These are phyloP conservation scores for Oreochromis aureus DNA, from an alignment of 2,113 vertebrate genomes.

Conservation along the genomic window DNA sequence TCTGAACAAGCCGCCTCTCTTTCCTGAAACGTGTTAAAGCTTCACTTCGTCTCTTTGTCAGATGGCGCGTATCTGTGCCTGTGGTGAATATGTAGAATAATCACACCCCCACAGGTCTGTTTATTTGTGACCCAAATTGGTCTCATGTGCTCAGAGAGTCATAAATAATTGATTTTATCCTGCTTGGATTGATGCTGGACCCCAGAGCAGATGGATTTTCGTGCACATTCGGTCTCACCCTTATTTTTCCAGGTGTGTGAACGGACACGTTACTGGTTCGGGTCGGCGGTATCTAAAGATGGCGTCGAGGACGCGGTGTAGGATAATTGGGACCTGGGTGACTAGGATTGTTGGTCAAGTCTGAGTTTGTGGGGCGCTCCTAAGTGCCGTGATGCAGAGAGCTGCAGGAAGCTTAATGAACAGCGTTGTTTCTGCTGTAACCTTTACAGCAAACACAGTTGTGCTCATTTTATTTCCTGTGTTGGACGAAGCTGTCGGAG, in stretches of 20 bases:
- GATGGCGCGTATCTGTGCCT: not conserved
- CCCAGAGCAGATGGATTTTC: not conserved
- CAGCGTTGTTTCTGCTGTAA: not conserved
- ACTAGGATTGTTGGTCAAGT: not conserved
- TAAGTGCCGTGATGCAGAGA: not conserved
- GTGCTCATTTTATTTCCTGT: not conserved
- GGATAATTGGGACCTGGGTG: not conserved
- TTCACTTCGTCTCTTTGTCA: not conserved
- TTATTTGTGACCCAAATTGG: not conserved
- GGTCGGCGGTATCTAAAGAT: not conserved
- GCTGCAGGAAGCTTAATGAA: not conserved
- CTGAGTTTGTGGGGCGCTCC: not conserved
- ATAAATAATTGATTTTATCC: fast-evolving
- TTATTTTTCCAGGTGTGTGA: not conserved
- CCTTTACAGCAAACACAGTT: not conserved
- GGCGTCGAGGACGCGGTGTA: not conserved
- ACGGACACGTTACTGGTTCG: not conserved
- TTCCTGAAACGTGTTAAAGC: not conserved
- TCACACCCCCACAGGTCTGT: not conserved
- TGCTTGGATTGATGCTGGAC: not conserved
- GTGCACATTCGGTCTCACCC: not conserved
- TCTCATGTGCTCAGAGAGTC: not conserved
- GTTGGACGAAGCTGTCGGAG: not conserved
- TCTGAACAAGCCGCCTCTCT: not conserved
- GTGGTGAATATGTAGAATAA: not conserved